Percentiles rank a stretch among this genome's conserved stretches.
Conservation (phyloP, 2,797 vertebrate species). For the Euphonia xanthogaster region DNA sequence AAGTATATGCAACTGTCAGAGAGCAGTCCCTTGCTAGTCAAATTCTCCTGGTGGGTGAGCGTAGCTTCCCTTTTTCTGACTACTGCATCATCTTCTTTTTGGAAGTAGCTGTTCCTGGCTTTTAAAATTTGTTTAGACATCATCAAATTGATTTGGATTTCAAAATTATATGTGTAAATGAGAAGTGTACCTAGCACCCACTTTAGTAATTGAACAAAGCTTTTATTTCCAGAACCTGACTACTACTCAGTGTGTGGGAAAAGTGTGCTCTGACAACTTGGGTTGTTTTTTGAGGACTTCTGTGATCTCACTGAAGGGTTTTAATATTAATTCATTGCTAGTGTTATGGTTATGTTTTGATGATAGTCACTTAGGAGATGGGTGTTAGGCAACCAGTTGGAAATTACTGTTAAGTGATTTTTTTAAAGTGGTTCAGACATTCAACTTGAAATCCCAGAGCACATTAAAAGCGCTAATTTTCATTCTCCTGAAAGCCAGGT, state of each 20-base stretch:
- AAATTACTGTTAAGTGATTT: constrained; percentile 58
- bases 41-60: not conserved
- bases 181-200: not conserved
- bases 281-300: constrained; percentile 36
- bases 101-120: not conserved
- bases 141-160: constrained; percentile 29
- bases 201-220: constrained; percentile 40
- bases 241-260: constrained; percentile 26
- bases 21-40: not conserved
- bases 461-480: constrained; percentile 43
- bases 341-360: constrained; percentile 61
- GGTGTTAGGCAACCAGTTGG: constrained; percentile 62
- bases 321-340: constrained; percentile 51
- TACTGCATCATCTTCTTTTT: not conserved
- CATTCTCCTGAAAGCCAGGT: not conserved
- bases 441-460: constrained; percentile 58
- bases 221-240: constrained; percentile 38
- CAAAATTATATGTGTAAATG: constrained; percentile 45
- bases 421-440: constrained; percentile 25
- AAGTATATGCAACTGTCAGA: not conserved
- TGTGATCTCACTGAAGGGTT: constrained; percentile 53
- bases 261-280: constrained; percentile 33
- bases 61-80: not conserved
- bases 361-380: constrained; percentile 63
- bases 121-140: constrained; percentile 23